phyloP scores from a whole-genome alignment of 2,113 vertebrate genomes.

The Myrmecophaga tridactyla region DNA sequence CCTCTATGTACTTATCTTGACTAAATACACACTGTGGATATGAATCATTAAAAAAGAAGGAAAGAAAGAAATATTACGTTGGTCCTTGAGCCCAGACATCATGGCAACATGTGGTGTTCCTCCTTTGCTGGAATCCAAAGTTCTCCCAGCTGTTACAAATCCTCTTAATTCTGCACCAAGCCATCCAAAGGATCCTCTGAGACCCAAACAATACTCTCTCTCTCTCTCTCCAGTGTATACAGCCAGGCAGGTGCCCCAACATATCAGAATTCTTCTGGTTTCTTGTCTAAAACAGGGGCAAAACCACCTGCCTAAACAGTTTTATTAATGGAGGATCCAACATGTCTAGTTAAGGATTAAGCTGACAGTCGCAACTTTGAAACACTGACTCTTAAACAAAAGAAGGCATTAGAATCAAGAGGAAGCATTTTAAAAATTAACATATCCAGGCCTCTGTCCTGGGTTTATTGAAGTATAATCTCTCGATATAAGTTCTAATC shows the following conservation, averaged over 20 bases:
- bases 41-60: background rate
- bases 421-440: constrained; percentile 17
- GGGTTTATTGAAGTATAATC: background rate
- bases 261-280: background rate
- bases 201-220: background rate
- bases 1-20: too few species aligned
- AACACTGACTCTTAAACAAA: background rate
- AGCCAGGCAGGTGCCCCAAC: background rate
- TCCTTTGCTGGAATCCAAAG: background rate
- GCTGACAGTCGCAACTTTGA: background rate
- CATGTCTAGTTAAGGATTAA: background rate
- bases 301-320: background rate
- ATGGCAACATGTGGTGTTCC: background rate
- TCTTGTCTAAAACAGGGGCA: background rate
- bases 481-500: background rate
- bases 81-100: background rate
- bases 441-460: background rate
- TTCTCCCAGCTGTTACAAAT: background rate
- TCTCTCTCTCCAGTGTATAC: background rate
- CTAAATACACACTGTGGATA: too few species aligned
- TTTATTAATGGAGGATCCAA: background rate
- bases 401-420: background rate
- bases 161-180: background rate
- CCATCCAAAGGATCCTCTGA: background rate
- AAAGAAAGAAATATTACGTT: background rate